Evolutionary conservation across 2,113 vertebrate species (phyloP).

Genomic region (Cynopterus brachyotis): DNA sequence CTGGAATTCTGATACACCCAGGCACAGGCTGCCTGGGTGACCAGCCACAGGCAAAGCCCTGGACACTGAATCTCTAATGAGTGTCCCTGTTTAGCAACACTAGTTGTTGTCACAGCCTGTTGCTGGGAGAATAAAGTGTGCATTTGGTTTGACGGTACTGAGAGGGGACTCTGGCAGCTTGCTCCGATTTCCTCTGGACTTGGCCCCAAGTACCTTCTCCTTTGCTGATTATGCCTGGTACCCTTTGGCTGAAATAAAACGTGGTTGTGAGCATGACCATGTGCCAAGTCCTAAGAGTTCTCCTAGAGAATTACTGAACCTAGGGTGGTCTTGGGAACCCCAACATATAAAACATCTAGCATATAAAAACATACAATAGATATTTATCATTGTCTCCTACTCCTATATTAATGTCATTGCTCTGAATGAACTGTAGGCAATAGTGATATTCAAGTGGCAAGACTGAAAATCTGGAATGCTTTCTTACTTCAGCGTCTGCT

Average conservation of each 20-base stretch:
- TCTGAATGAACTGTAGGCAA: background rate
- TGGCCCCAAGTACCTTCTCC: rapidly evolving
- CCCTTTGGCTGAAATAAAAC: background rate
- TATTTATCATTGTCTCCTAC: background rate
- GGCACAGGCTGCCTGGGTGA: background rate
- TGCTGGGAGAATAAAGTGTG: background rate
- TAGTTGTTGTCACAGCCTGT: background rate
- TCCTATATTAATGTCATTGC: background rate
- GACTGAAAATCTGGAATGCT: background rate
- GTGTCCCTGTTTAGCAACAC: background rate
- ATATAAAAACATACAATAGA: background rate
- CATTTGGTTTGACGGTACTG: rapidly evolving
- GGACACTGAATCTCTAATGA: background rate
- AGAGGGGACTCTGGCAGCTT: background rate
- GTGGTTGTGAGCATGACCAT: too few species aligned
- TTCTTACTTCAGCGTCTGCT: background rate
- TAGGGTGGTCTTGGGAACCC: background rate
- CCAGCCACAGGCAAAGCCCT: background rate
- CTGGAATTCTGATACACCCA: background rate
- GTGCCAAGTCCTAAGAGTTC: background rate
- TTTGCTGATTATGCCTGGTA: background rate
- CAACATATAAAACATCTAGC: background rate
- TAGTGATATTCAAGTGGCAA: background rate
- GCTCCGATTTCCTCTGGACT: background rate
- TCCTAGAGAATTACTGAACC: background rate